Conservation (phyloP, 2,797 vertebrate species). For the Enteromius viviparus region DNA sequence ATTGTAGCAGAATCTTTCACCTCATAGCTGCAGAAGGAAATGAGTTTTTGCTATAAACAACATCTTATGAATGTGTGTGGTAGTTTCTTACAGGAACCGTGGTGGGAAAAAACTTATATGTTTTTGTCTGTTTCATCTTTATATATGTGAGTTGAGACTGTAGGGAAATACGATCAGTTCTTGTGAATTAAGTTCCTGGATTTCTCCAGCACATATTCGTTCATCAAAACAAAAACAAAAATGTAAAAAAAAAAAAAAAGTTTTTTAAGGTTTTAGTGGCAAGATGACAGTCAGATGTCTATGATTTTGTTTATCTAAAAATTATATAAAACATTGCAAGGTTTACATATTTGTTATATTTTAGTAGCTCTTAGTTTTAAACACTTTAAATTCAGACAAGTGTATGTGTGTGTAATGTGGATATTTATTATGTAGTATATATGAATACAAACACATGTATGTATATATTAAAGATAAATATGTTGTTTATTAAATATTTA, state of each 20-base stretch:
- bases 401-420: too few relatives aligned
- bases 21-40: neutral
- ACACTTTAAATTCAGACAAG: neutral
- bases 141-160: conserved; percentile 59
- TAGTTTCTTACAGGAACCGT: conserved; percentile 53
- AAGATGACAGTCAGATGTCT: conserved; percentile 20
- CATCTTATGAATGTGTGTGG: conserved; percentile 30
- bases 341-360: too few relatives aligned
- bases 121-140: conserved; percentile 60
- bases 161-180: conserved; percentile 38
- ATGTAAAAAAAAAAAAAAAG: too few relatives aligned
- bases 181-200: conserved; percentile 27
- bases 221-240: neutral
- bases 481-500: too few relatives aligned
- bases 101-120: conserved; percentile 54
- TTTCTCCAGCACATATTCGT: conserved; percentile 13
- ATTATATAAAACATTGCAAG: neutral
- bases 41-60: conserved; percentile 11
- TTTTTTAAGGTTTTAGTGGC: conserved; percentile 28
- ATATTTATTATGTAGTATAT: too few relatives aligned
- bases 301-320: conserved; percentile 11
- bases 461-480: too few relatives aligned
- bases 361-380: neutral
- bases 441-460: too few relatives aligned
- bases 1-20: neutral